These are phyloP conservation scores for Gouania willdenowi DNA, from an alignment of 2,797 vertebrate genomes.

Conservation along the genomic window DNA sequence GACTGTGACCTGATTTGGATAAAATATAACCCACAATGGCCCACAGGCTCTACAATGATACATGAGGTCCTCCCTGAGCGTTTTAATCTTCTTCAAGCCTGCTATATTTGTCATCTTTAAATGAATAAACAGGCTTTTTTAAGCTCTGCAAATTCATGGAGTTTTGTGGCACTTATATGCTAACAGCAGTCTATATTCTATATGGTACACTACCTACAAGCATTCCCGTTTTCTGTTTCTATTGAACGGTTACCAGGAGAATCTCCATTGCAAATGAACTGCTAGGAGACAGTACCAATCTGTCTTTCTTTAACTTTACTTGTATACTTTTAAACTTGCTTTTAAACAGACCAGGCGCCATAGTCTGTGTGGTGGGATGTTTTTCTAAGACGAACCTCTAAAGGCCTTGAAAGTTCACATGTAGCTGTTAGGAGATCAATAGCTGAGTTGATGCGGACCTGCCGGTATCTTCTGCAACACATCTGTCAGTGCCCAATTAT, in stretches of 20 bases:
- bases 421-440: conserved; percentile 4
- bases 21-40: conserved; percentile 68
- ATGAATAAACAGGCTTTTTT: conserved; percentile 75
- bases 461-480: conserved; percentile 39
- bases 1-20: conserved; percentile 67
- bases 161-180: conserved; percentile 43
- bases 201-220: conserved; percentile 47
- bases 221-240: conserved; percentile 43
- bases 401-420: conserved; percentile 14
- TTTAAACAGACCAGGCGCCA: conserved; percentile 34
- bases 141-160: conserved; percentile 63
- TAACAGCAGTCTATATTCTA: conserved; percentile 33
- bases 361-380: conserved; percentile 4
- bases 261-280: conserved; percentile 59
- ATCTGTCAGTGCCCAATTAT: too few species aligned
- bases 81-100: conserved; percentile 54
- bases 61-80: conserved; percentile 66
- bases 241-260: conserved; percentile 46
- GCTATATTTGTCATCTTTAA: conserved; percentile 73
- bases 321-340: conserved; percentile 50
- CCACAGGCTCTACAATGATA: conserved; percentile 72
- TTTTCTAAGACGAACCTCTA: conserved; percentile 14
- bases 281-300: conserved; percentile 24
- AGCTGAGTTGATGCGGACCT: conserved; percentile 30
- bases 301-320: conserved; percentile 49